phyloP scores from a whole-genome alignment of 2,888 invertebrate genomes.

The Gerosis bhagava region DNA sequence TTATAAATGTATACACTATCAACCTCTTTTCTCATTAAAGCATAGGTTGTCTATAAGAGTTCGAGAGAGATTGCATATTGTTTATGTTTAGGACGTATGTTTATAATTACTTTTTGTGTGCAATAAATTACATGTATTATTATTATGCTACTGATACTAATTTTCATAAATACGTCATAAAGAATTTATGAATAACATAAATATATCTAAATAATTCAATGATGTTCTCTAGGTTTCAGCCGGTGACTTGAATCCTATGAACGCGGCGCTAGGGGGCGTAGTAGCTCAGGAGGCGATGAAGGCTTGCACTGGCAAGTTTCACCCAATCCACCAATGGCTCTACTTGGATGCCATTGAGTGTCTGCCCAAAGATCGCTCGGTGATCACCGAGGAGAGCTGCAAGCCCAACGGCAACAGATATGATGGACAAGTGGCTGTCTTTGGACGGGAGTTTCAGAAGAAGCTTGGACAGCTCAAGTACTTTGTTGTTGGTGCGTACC shows the following conservation, averaged over 20 bases:
- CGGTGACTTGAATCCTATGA: conserved; percentile 94
- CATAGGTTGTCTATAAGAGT: too few species aligned
- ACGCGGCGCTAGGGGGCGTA: conserved; percentile 97
- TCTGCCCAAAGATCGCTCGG: conserved; percentile 86
- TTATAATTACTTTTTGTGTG: too few species aligned
- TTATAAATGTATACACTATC: too few species aligned
- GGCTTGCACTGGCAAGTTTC: conserved; percentile 97
- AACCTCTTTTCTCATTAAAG: too few species aligned
- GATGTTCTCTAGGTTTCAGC: conserved; percentile 74
- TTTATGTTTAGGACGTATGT: too few species aligned
- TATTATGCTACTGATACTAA: too few species aligned
- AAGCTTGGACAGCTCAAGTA: conserved; percentile 90
- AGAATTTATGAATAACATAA: too few species aligned
- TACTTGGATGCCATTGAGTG: conserved; percentile 98
- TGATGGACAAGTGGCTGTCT: conserved; percentile 96
- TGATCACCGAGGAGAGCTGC: conserved; percentile 88
- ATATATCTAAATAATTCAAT: too few species aligned
- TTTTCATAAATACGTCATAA: too few species aligned
- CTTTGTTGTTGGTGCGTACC: conserved; percentile 86
- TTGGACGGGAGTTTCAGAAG: conserved; percentile 95
- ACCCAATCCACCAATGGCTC: conserved; percentile 95
- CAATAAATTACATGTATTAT: too few species aligned
- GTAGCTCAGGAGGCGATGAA: conserved; percentile 99
- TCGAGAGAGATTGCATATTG: too few species aligned
- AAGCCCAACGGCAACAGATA: conserved; percentile 88